A percentile compares a stretch with the other conserved stretches of the same genome.
Evolutionary conservation across 2,797 vertebrate species (phyloP).

Genomic region (Lepilemur ruficaudatus): DNA sequence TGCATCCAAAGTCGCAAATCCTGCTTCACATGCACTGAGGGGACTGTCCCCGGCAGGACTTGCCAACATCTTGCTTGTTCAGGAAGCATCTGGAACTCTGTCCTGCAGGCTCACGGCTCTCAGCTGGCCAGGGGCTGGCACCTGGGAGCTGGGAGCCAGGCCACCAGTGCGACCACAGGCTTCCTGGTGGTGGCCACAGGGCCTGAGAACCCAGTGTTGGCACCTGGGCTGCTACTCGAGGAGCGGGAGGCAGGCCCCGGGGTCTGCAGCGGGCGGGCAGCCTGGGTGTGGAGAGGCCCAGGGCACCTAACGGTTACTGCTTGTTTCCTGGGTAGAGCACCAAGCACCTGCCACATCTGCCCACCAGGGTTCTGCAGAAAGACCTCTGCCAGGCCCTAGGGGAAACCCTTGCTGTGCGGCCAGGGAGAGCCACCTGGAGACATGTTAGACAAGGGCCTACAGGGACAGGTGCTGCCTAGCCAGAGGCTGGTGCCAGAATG

Average conservation of each 20-base stretch:
- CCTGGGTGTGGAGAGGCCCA: not conserved
- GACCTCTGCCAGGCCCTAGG: not conserved
- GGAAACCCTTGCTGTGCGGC: no score
- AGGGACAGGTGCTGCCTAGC: not conserved
- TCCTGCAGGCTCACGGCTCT: not conserved
- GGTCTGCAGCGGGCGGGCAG: accelerated
- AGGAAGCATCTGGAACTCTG: not conserved
- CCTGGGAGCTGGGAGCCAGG: not conserved
- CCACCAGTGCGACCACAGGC: no score
- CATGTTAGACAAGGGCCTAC: not conserved
- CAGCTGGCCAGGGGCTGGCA: not conserved
- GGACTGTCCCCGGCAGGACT: no score
- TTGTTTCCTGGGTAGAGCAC: not conserved
- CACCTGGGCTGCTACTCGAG: not conserved
- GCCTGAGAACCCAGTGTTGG: not conserved
- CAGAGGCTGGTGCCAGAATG: not conserved
- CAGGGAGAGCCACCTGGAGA: not conserved
- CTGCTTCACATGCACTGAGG: not conserved
- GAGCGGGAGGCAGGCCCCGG: not conserved
- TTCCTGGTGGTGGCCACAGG: no score
- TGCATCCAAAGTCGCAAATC: no score
- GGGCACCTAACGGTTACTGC: not conserved
- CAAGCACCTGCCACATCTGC: not conserved
- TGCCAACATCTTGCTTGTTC: not conserved
- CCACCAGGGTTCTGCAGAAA: not conserved